Conservation (phyloP, 2,113 vertebrate species). For the Cyprinodon variegatus region DNA sequence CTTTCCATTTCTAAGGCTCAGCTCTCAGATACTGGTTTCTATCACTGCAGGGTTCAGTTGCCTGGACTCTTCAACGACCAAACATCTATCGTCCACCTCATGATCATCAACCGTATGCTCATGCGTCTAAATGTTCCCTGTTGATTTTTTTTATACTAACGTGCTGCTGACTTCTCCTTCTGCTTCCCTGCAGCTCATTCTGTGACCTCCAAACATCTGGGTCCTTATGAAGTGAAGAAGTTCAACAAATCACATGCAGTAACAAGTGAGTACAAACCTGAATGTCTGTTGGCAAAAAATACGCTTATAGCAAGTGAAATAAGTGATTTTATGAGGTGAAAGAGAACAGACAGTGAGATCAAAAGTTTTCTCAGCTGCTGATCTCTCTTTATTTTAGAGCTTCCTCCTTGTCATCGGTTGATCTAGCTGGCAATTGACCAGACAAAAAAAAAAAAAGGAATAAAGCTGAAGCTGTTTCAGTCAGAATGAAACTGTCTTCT, state of each 20-base stretch:
- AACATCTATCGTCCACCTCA: conserved; percentile 57
- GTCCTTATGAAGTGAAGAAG: neutral
- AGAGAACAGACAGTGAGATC: too few species aligned
- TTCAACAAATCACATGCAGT: conserved; percentile 5
- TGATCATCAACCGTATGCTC: conserved; percentile 58
- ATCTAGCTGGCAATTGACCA: neutral
- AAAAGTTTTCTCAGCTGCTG: too few species aligned
- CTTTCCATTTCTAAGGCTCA: conserved; percentile 54
- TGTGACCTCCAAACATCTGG: neutral
- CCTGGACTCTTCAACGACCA: conserved; percentile 76
- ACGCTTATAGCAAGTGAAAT: too few species aligned
- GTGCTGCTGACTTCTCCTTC: neutral
- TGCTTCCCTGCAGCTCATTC: conserved; percentile 11
- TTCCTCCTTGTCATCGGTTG: too few species aligned
- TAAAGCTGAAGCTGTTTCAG: too few species aligned
- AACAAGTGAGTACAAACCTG: neutral
- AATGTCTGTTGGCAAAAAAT: too few species aligned
- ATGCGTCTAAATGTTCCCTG: too few species aligned
- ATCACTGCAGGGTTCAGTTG: conserved; percentile 73
- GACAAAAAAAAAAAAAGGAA: neutral
- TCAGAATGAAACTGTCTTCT: too few species aligned
- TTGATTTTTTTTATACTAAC: too few species aligned
- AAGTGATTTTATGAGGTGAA: too few species aligned
- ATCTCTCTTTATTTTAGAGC: neutral
- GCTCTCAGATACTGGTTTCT: conserved; percentile 64